Evolutionary conservation across 2,888 invertebrate species (phyloP).

Genomic region (Cheilosia scutellata): DNA sequence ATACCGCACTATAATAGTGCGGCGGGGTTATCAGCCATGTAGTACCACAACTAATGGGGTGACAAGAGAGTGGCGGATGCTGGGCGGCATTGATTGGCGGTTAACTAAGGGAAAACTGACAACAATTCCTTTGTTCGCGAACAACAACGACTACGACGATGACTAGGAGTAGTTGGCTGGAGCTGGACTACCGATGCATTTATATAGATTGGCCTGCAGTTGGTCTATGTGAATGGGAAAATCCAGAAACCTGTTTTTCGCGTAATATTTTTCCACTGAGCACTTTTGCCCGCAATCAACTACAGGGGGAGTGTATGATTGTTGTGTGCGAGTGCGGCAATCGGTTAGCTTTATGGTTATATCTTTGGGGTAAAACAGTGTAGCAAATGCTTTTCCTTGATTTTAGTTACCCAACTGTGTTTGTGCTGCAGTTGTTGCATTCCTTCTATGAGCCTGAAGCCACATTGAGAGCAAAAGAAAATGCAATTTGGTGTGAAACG

Average conservation of each 20-base stretch:
- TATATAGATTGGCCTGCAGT: conserved; percentile 23
- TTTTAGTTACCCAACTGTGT: conserved; percentile 17
- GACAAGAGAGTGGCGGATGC: conserved; percentile 53
- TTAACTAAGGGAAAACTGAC: conserved; percentile 74
- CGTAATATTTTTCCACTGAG: conserved; percentile 57
- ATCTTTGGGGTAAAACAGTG: conserved; percentile 51
- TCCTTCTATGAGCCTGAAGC: neutral
- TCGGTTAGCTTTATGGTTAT: conserved; percentile 40
- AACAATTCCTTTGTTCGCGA: conserved; percentile 73
- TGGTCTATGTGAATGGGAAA: conserved; percentile 66
- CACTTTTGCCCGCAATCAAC: neutral
- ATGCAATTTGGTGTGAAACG: conserved; percentile 43
- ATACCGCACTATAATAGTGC: conserved; percentile 1
- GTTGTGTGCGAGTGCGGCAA: conserved; percentile 38
- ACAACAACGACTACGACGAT: conserved; percentile 51
- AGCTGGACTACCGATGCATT: conserved; percentile 50
- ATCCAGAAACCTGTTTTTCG: conserved; percentile 67
- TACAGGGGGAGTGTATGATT: neutral
- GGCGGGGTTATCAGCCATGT: conserved; percentile 44
- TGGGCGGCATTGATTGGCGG: conserved; percentile 75
- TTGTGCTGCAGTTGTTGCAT: neutral
- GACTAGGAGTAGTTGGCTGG: conserved; percentile 34
- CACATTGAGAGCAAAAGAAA: conserved; percentile 10
- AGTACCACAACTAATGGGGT: conserved; percentile 28
- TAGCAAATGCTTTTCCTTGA: conserved; percentile 58